These are phyloP conservation scores for Coreius guichenoti DNA, from an alignment of 2,797 vertebrate species.

Conservation along the genomic window DNA sequence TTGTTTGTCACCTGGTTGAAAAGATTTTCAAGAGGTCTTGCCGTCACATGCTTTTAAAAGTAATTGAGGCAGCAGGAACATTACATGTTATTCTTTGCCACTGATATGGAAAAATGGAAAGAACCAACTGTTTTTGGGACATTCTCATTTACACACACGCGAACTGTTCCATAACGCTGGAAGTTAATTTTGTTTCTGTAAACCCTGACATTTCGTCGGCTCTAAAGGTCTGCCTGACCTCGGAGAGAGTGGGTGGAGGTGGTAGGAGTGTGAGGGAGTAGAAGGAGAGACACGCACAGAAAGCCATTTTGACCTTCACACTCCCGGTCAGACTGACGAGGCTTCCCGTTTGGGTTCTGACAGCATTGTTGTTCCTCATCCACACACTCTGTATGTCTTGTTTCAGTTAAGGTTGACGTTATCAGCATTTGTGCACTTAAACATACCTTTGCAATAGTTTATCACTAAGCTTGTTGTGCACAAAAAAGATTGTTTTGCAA, in stretches of 20 bases:
- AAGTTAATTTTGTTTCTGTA: slow-evolving; percentile 47
- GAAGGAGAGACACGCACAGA: slow-evolving; percentile 60
- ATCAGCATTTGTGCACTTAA: not conserved
- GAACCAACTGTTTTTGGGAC: slow-evolving; percentile 5
- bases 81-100: slow-evolving; percentile 2
- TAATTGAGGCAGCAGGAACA: not conserved
- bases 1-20: slow-evolving; percentile 20
- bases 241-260: slow-evolving; percentile 56
- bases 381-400: slow-evolving; percentile 3
- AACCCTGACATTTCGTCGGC: slow-evolving; percentile 64
- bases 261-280: slow-evolving; percentile 21
- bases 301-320: slow-evolving; percentile 81
- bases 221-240: slow-evolving; percentile 72
- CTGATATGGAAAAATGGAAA: not conserved
- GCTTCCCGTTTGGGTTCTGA: slow-evolving; percentile 42
- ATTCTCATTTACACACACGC: not conserved
- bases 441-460: not conserved
- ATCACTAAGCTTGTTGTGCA: slow-evolving; percentile 25
- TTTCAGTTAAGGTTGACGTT: not conserved
- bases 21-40: not conserved
- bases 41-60: not conserved
- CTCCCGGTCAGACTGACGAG: slow-evolving; percentile 21
- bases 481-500: slow-evolving; percentile 22
- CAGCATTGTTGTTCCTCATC: slow-evolving; percentile 14
- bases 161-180: not conserved